phyloP scores from a whole-genome alignment of 2,888 invertebrate genomes.

The Eueremaeus valkanovi region DNA sequence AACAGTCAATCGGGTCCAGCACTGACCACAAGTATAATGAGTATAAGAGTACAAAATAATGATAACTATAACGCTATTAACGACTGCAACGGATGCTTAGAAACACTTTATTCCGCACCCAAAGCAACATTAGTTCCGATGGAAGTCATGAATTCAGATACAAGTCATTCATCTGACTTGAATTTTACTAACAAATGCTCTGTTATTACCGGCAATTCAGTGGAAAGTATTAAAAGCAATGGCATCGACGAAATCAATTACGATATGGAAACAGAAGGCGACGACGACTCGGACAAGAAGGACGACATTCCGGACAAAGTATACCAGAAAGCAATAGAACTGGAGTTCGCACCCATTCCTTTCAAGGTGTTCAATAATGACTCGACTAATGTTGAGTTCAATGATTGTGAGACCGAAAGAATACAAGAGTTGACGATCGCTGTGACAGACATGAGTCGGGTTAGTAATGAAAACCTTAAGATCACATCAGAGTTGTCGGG shows the following conservation, averaged over 20 bases:
- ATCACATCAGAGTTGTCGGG: background rate
- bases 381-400: background rate
- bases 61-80: background rate
- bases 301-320: slow-evolving; percentile 18
- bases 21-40: too few species aligned
- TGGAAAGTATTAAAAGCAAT: too few species aligned
- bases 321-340: slow-evolving; percentile 1
- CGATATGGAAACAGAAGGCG: background rate
- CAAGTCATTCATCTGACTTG: too few species aligned
- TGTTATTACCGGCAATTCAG: background rate
- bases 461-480: too few species aligned
- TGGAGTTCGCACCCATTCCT: slow-evolving; percentile 21
- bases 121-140: too few species aligned
- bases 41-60: background rate
- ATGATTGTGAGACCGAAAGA: background rate
- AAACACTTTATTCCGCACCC: background rate
- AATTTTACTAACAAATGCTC: too few species aligned
- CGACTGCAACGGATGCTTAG: background rate
- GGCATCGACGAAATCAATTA: background rate
- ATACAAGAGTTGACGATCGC: background rate
- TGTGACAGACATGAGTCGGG: background rate
- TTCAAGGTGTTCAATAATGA: background rate
- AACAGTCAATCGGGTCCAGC: too few species aligned
- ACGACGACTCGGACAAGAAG: background rate
- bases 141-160: too few species aligned